Conservation (phyloP, 2,797 vertebrate species). For the Esox masquinongy region DNA sequence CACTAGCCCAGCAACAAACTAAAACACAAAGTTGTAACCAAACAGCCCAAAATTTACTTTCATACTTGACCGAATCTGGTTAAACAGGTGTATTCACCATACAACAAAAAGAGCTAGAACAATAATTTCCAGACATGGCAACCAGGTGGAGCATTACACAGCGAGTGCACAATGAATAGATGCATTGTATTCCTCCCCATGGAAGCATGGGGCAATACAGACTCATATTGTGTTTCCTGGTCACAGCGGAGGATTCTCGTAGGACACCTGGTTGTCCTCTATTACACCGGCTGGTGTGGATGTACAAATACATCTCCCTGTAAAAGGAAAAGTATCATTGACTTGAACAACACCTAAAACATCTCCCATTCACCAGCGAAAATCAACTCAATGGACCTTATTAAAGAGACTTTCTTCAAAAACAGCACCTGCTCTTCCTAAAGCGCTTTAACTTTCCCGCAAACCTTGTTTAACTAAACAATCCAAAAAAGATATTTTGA, state of each 20-base stretch:
- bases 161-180: constrained; percentile 51
- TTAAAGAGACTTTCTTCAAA: not conserved
- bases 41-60: not conserved
- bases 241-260: constrained; percentile 24
- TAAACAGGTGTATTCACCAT: constrained; percentile 38
- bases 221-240: constrained; percentile 45
- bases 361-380: not conserved
- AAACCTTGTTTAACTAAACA: too few relatives aligned
- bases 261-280: not conserved
- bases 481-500: too few relatives aligned
- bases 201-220: constrained; percentile 27
- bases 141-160: constrained; percentile 41
- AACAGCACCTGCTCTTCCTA: too few relatives aligned
- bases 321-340: not conserved
- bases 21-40: not conserved
- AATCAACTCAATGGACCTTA: not conserved
- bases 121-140: constrained; percentile 40
- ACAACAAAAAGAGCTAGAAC: constrained; percentile 20
- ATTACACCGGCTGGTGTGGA: not conserved
- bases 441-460: too few relatives aligned
- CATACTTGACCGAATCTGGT: constrained; percentile 27
- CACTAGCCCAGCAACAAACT: not conserved
- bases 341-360: not conserved
- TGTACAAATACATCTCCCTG: not conserved
- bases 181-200: constrained; percentile 46